These are phyloP conservation scores for Gallinago jamesoni DNA, from an alignment of 2,113 vertebrate species.

Conservation along the genomic window DNA sequence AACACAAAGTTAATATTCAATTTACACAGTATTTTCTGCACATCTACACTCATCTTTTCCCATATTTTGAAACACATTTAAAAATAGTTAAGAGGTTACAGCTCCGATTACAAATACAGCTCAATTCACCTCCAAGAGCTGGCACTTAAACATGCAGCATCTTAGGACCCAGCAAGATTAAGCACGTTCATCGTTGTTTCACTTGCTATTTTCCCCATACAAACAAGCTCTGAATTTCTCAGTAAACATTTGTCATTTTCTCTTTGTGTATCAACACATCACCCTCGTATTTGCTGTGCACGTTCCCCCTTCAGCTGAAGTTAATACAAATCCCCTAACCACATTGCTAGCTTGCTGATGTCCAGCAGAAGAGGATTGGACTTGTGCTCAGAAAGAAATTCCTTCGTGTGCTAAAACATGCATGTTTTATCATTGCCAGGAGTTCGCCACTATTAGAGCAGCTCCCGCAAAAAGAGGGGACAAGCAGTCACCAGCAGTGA, in stretches of 20 bases:
- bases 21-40: neutral
- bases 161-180: neutral
- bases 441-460: neutral
- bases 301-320: neutral
- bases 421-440: neutral
- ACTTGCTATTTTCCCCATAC: neutral
- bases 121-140: neutral
- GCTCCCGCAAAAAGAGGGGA: neutral
- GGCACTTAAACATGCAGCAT: neutral
- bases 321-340: neutral
- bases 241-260: neutral
- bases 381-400: neutral
- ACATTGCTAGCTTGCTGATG: neutral
- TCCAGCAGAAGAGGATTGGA: neutral
- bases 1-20: neutral
- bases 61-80: neutral
- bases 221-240: neutral
- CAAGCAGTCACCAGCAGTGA: too few species aligned
- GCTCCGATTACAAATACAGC: neutral
- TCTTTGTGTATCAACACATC: neutral
- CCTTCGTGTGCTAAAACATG: fast-evolving
- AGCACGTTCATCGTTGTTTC: neutral
- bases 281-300: neutral
- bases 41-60: neutral
- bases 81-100: neutral